Conservation (phyloP, 2,797 vertebrate genomes). For the Intellagama lesueurii region DNA sequence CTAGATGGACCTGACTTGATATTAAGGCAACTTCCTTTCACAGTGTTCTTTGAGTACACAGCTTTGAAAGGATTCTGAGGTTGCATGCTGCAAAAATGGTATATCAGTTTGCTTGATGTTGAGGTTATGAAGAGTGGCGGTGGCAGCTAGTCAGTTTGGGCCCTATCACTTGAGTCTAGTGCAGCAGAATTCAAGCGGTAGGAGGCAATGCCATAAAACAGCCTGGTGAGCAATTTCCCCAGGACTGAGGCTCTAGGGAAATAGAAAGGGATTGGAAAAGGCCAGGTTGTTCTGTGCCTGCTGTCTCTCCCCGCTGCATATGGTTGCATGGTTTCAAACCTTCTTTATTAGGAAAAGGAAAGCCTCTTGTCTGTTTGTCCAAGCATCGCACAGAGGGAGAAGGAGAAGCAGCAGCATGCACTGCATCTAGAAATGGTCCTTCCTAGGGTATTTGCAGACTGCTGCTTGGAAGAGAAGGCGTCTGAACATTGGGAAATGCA, state of each 20-base stretch:
- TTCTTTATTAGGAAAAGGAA: neutral
- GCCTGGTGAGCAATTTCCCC: neutral
- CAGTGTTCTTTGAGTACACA: neutral
- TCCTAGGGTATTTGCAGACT: neutral
- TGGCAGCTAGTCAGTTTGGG: neutral
- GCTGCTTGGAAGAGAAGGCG: neutral
- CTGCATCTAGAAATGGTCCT: neutral
- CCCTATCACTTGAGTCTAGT: neutral
- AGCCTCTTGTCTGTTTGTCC: neutral
- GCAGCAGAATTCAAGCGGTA: neutral
- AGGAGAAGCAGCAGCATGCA: neutral
- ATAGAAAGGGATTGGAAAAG: neutral
- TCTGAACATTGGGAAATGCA: neutral
- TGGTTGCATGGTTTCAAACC: too few relatives aligned
- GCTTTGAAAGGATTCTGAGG: neutral
- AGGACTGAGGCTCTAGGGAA: neutral
- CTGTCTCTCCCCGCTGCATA: too few relatives aligned
- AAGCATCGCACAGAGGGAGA: too few relatives aligned
- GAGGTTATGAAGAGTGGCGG: neutral
- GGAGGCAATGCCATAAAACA: neutral
- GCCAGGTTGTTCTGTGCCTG: too few relatives aligned
- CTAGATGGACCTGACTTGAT: too few relatives aligned
- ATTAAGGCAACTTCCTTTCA: too few relatives aligned
- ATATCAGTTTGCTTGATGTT: neutral
- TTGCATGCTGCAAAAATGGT: neutral